phyloP scores from a whole-genome alignment of 1,140 invertebrate species.

The Calephelis virginiensis region DNA sequence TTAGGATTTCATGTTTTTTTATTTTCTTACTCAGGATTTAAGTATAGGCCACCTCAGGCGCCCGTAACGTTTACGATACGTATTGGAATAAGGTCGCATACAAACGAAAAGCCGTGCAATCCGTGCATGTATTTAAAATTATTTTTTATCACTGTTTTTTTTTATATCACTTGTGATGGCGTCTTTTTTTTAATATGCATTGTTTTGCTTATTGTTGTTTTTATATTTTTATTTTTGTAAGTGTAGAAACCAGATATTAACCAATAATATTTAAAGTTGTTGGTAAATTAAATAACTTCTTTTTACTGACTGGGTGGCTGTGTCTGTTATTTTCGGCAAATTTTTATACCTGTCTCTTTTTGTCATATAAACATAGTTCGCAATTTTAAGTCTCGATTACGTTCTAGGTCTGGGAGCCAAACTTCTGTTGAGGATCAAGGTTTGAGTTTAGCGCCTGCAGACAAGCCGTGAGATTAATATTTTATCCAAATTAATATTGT shows the following conservation, averaged over 20 bases:
- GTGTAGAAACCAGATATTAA: too few species aligned
- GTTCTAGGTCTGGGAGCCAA: too few species aligned
- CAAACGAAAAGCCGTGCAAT: neutral
- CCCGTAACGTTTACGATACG: neutral
- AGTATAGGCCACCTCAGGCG: neutral
- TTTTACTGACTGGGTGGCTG: neutral
- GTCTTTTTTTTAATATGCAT: neutral
- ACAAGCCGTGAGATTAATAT: too few species aligned
- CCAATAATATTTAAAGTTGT: neutral
- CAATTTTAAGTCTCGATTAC: too few species aligned
- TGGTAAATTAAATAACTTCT: neutral
- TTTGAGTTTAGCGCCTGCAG: too few species aligned
- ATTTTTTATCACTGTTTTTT: neutral
- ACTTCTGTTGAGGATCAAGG: too few species aligned
- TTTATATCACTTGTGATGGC: neutral
- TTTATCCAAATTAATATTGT: too few species aligned
- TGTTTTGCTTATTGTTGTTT: neutral
- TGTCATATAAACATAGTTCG: too few species aligned
- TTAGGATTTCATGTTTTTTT: constrained; percentile 2
- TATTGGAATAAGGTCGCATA: neutral
- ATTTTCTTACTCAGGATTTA: neutral
- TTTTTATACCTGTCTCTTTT: neutral
- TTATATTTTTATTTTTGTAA: neutral
- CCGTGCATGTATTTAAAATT: neutral
- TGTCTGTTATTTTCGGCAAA: neutral